Percentiles rank a stretch among this genome's conserved stretches.
phyloP scores from a whole-genome alignment of 2,888 invertebrate species.

The Clitarchus hookeri region DNA sequence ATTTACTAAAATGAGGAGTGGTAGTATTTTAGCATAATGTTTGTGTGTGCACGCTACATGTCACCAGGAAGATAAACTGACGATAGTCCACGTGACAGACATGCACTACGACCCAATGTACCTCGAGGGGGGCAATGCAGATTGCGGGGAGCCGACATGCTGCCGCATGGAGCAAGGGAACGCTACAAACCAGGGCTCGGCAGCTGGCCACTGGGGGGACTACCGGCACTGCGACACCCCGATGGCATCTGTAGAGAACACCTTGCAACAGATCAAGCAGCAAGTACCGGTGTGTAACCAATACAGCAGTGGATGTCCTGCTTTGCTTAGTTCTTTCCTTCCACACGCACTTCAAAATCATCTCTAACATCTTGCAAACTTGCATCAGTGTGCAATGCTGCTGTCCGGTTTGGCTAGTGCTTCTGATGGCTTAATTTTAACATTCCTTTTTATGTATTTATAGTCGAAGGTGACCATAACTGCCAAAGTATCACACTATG shows the following conservation, averaged over 20 bases:
- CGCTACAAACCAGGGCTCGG: constrained; percentile 48
- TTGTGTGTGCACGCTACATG: no score
- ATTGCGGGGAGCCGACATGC: constrained; percentile 77
- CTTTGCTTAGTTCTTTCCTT: neutral
- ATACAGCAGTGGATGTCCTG: neutral
- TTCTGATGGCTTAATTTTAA: no score
- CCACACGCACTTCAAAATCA: no score
- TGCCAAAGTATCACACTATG: no score
- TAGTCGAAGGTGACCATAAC: no score
- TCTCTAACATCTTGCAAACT: no score
- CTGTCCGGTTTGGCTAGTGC: no score
- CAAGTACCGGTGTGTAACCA: neutral
- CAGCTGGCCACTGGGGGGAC: constrained; percentile 82
- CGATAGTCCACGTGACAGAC: constrained; percentile 73
- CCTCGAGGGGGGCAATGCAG: constrained; percentile 65
- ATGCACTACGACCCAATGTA: constrained; percentile 80
- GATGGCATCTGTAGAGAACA: constrained; percentile 67
- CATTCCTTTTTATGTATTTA: no score
- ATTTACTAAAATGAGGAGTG: no score
- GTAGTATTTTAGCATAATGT: no score
- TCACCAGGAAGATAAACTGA: constrained; percentile 41
- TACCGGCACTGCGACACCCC: constrained; percentile 79
- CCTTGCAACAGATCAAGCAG: constrained; percentile 62
- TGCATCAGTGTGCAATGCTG: no score
- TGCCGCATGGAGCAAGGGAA: constrained; percentile 67